phyloP scores from a whole-genome alignment of 2,888 invertebrate species.

The Pristionchus japonicus region DNA sequence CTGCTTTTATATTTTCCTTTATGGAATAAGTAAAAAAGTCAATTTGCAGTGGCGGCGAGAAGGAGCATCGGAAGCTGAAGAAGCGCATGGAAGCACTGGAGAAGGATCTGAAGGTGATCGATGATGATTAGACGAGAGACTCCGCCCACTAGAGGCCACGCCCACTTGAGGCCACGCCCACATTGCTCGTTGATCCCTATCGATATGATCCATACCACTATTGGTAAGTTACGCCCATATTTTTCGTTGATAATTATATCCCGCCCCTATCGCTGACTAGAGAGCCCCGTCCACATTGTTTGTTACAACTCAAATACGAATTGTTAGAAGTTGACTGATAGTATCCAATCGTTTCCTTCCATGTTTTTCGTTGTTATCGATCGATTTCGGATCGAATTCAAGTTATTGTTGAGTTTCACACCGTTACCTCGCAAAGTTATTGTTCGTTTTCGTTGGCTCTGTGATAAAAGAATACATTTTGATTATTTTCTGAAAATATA shows the following conservation, averaged over 20 bases:
- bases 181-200: too few relatives aligned
- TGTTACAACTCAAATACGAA: background rate
- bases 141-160: background rate
- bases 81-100: conserved; percentile 55
- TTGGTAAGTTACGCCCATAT: too few relatives aligned
- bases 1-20: too few relatives aligned
- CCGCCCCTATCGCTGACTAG: too few relatives aligned
- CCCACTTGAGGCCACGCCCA: background rate
- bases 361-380: conserved; percentile 1
- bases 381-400: background rate
- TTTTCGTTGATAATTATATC: too few relatives aligned
- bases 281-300: background rate
- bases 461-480: background rate
- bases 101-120: conserved; percentile 56
- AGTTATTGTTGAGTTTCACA: background rate
- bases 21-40: too few relatives aligned
- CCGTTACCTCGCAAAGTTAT: background rate
- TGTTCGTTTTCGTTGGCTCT: background rate
- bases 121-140: conserved; percentile 51
- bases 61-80: conserved; percentile 53
- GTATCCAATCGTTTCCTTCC: background rate
- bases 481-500: background rate
- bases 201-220: too few relatives aligned
- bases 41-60: conserved; percentile 47
- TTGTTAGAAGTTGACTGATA: background rate